Base-by-base conservation (phyloP, 2,888 invertebrate species). In the Arctia plantaginis region DNA sequence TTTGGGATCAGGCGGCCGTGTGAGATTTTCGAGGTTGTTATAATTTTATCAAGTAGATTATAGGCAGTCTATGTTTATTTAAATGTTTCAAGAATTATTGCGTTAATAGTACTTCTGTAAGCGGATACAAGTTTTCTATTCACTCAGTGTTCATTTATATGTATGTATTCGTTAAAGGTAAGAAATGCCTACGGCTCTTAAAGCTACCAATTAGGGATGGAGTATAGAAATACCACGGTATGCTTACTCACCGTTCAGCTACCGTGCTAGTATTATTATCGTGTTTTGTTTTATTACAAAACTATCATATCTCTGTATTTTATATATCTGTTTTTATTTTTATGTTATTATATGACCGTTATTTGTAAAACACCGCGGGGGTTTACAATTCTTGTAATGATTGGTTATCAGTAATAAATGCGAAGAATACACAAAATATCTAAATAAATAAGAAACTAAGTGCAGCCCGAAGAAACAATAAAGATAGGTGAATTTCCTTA, bases 141-240 rank as follows among this genome's bases (percentile, higher is more conserved):
- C 51, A 55, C 51, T 51, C 66, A 10, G 39, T 66, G 41, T 41
- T 10, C 33, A 47, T 71, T 35, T 35, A 51, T 62, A 62, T 62
- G 30, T 35, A 65, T 65, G 18, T 30, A 65, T 71, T 71, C 41
- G 47, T 44, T 33, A 65, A 66, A 23, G 51, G 66, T 51, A 33
- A 47, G 66, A 47, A 33, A 41, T 39, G 51, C 71, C 47, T 71
- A n/a, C 27, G 71, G 71, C 47, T 47, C 51, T 64, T 71, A 15
- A 64, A 47, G 71, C 35, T 71, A 66, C 66, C 66, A 71, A 41
- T 71, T 64, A 71, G 64, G 62, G 62, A 64, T 30, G 44, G 71
- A 13, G 44, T 20, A 18, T 51, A n/a, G 39, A 35, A 70, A 70
- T 71, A 65, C 47, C 27, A 39, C 33, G 33, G 65, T 47, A 18